Evolutionary conservation across 2,888 invertebrate species (phyloP), one percentile per base, ranked within the genome.

Genomic region (Andrena chrysosceles): DNA sequence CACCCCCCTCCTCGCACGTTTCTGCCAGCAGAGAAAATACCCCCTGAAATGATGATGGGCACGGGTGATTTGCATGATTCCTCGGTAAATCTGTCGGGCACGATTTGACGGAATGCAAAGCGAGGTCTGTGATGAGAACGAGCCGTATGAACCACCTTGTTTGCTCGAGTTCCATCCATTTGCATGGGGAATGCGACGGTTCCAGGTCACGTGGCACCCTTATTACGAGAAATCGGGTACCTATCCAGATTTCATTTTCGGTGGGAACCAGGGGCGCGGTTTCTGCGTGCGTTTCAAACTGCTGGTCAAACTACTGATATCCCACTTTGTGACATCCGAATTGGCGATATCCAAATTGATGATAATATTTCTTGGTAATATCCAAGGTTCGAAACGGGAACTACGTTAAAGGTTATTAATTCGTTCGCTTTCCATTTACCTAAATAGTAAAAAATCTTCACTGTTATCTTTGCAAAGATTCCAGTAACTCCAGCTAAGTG

Each of bases 31-130:
- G 70, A 49, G 69, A 52, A 81, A 74, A 81, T 64, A 69, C 59
- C 23, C 4, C 23, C 81, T 60, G 81, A 54, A 74, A 62, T 23
- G 83, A 81, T 77, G 77, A 81, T 83, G 56, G 52, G 49, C 71
- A 54, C 59, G 60, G n/a, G 60, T 73, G 83, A 83, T 83, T 83
- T 83, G 77, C 83, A 82, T 83, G 83, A 83, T 83, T 33, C 83
- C 63, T 16, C 77, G 83, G 83, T 77, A 74, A 83, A 82, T 83
- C 66, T 73, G 56, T 31, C 70, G 20, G 63, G 35, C 23, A 33
- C 42, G 68, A 76, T 63, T 76, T 75, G 67, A 33, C 59, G 78
- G 69, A 64, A 70, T 66, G 59, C 69, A 69, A 52, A n/a, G 7
- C 20, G 42, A 16, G 5, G 59, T 59, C 42, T 54, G 63, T 8